Evolutionary conservation across 2,797 vertebrate genomes (phyloP).

Genomic region (Paedocypris micromegethes): DNA sequence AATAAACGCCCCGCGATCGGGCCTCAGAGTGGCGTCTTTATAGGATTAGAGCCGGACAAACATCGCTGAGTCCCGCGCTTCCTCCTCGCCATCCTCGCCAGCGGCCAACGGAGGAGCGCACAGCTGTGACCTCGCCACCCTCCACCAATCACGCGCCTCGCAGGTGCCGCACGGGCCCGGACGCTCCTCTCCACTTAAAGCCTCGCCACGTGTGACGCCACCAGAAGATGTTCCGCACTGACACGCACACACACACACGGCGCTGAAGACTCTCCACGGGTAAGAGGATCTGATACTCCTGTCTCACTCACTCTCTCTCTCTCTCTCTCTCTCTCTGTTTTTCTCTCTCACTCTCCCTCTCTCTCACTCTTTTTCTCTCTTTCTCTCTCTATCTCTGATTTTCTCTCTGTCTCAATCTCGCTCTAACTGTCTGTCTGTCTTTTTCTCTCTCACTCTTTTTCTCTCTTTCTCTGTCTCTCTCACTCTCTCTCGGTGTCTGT

Average conservation of each 20-base stretch:
- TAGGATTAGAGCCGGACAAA: conserved; percentile 70
- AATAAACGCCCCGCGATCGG: conserved; percentile 65
- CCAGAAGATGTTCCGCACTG: no score
- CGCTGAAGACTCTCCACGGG: background rate
- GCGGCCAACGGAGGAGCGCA: conserved; percentile 56
- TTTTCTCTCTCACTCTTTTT: no score
- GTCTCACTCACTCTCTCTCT: no score
- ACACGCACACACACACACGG: conserved; percentile 21
- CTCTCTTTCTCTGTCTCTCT: no score
- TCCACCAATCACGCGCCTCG: conserved; percentile 54
- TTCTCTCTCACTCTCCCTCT: no score
- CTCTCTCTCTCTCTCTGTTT: no score
- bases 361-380: no score
- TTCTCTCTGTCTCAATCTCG: no score
- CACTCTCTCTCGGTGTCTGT: no score
- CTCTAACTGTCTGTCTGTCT: no score
- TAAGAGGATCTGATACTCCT: no score
- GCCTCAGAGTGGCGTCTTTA: conserved; percentile 65
- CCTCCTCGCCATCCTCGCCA: background rate
- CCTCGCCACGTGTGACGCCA: background rate
- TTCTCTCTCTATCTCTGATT: no score
- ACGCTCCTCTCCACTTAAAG: conserved; percentile 58
- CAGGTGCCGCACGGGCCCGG: conserved; percentile 56
- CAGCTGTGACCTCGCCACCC: conserved; percentile 59
- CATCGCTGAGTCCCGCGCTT: conserved; percentile 53